These are phyloP conservation scores for Bombus consobrinus DNA, from an alignment of 1,140 invertebrate genomes.

Conservation along the genomic window DNA sequence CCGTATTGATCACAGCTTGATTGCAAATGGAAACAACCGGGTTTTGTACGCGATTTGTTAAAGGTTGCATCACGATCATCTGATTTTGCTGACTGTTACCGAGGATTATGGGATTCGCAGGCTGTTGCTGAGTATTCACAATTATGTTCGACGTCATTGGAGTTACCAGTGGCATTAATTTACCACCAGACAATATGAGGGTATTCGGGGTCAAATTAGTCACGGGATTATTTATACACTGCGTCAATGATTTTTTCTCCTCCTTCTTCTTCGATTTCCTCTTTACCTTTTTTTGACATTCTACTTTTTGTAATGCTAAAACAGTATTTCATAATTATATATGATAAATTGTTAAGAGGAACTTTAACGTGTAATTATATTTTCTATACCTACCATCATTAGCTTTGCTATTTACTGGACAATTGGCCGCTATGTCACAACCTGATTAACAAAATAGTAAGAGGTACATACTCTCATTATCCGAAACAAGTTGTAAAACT, in stretches of 20 bases:
- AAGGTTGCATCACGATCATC: conserved; percentile 80
- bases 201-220: conserved; percentile 76
- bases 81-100: conserved; percentile 78
- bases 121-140: conserved; percentile 75
- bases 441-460: conserved; percentile 43
- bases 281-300: conserved; percentile 68
- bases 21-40: conserved; percentile 76
- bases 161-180: conserved; percentile 80
- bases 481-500: too few species aligned
- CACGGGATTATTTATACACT: conserved; percentile 68
- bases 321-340: not conserved
- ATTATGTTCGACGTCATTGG: conserved; percentile 80
- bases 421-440: conserved; percentile 4
- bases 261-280: conserved; percentile 68
- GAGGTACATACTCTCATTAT: not conserved
- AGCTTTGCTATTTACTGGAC: conserved; percentile 34
- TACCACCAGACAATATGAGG: conserved; percentile 77
- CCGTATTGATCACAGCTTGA: conserved; percentile 74
- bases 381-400: conserved; percentile 45
- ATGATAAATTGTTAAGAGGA: not conserved
- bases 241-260: conserved; percentile 55
- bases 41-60: conserved; percentile 75
- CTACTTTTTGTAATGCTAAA: conserved; percentile 60
- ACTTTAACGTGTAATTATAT: not conserved
- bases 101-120: conserved; percentile 77